These are phyloP conservation scores for Bombylius discolor DNA, from an alignment of 2,888 invertebrate genomes.

Conservation along the genomic window DNA sequence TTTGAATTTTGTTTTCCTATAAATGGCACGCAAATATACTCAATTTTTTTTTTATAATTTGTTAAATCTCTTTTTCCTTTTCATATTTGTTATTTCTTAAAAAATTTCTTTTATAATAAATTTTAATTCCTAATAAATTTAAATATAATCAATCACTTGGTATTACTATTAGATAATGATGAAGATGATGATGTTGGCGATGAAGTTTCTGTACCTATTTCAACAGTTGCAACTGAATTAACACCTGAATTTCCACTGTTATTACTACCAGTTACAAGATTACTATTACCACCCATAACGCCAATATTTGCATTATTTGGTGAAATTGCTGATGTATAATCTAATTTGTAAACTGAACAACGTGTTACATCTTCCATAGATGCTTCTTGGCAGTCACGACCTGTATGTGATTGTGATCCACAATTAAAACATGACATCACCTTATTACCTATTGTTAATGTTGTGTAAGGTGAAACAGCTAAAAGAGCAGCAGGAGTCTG, in stretches of 20 bases:
- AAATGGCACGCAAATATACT: slow-evolving; percentile 1
- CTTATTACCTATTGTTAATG: slow-evolving; percentile 25
- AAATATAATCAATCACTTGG: slow-evolving; percentile 20
- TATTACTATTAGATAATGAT: slow-evolving; percentile 18
- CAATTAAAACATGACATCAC: slow-evolving; percentile 76
- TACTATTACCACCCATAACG: neutral
- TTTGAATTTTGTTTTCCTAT: neutral
- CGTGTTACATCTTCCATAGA: slow-evolving; percentile 87
- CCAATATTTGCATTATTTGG: neutral
- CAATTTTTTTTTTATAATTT: neutral
- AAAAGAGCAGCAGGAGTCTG: slow-evolving; percentile 19
- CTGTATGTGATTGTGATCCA: slow-evolving; percentile 70
- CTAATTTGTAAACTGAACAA: slow-evolving; percentile 53
- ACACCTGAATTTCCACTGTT: neutral
- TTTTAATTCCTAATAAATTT: slow-evolving; percentile 13
- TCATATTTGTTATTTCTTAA: slow-evolving; percentile 1
- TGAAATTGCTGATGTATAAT: slow-evolving; percentile 34
- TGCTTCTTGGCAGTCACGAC: slow-evolving; percentile 77
- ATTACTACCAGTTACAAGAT: neutral
- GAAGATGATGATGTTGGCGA: slow-evolving; percentile 18
- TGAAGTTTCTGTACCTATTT: slow-evolving; percentile 17
- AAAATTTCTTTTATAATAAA: neutral
- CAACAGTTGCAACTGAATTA: slow-evolving; percentile 10
- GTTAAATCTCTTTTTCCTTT: neutral
- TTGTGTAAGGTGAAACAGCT: slow-evolving; percentile 23